These are phyloP conservation scores for Eupeodes latifasciatus DNA, from an alignment of 2,888 invertebrate species.

Conservation along the genomic window DNA sequence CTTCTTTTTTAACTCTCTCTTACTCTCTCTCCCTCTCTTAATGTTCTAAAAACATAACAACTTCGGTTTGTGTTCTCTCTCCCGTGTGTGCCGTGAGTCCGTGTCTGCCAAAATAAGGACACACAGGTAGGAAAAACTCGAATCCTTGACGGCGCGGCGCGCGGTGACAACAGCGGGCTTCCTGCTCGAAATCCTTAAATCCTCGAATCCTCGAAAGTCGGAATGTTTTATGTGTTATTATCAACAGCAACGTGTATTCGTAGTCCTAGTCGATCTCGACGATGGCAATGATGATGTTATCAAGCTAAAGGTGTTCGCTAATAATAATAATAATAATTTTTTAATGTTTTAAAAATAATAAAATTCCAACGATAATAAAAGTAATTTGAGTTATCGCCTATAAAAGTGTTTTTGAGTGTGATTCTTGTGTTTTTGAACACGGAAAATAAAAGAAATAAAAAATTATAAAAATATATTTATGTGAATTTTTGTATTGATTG, in stretches of 20 bases:
- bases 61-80: conserved; percentile 25
- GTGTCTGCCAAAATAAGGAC: conserved; percentile 27
- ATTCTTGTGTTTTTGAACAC: background rate
- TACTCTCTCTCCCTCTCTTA: conserved; percentile 1
- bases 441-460: background rate
- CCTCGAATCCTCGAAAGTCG: background rate
- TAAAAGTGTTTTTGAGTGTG: background rate
- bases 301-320: conserved; percentile 50
- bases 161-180: conserved; percentile 37
- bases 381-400: background rate
- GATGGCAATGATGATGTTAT: conserved; percentile 51
- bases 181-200: conserved; percentile 19
- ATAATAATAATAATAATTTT: conserved; percentile 38
- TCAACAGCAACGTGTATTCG: conserved; percentile 38
- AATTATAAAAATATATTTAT: background rate
- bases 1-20: background rate
- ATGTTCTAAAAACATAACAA: background rate
- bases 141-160: conserved; percentile 52
- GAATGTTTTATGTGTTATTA: conserved; percentile 53
- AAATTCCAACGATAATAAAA: background rate
- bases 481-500: background rate
- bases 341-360: conserved; percentile 2
- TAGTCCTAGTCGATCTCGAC: conserved; percentile 39
- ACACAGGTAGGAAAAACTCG: conserved; percentile 28
- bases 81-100: no score